Conservation (phyloP, 2,888 invertebrate species). For the Plebejus anna region DNA sequence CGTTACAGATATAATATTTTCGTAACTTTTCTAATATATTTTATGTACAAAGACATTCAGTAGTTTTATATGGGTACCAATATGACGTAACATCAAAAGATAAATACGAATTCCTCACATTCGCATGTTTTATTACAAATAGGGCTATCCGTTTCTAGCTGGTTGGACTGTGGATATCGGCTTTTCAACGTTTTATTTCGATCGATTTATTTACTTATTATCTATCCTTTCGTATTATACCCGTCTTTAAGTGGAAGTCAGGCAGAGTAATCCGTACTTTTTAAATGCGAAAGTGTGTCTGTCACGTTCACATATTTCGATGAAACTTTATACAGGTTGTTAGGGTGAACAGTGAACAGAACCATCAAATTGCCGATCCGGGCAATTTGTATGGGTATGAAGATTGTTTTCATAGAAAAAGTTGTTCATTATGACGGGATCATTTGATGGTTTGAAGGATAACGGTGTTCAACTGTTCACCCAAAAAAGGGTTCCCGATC, state of each 20-base stretch:
- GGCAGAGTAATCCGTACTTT: neutral
- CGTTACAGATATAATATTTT: too few species aligned
- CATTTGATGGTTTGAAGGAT: too few species aligned
- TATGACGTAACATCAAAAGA: slow-evolving; percentile 1
- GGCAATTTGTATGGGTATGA: too few species aligned
- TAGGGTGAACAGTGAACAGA: too few species aligned
- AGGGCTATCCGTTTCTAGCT: slow-evolving; percentile 16
- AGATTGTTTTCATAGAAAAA: too few species aligned
- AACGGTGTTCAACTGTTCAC: too few species aligned
- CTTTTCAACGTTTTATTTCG: slow-evolving; percentile 18
- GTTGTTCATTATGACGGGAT: too few species aligned
- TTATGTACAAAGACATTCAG: neutral
- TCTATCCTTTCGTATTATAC: neutral
- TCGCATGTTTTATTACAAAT: slow-evolving; percentile 20
- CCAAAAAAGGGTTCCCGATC: too few species aligned
- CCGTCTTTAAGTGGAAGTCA: neutral
- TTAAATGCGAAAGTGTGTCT: too few species aligned
- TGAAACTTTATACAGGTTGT: too few species aligned
- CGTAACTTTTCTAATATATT: neutral
- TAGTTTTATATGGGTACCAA: slow-evolving; percentile 2
- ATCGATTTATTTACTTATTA: neutral
- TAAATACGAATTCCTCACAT: slow-evolving; percentile 17
- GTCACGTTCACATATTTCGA: too few species aligned
- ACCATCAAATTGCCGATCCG: too few species aligned
- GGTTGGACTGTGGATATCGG: neutral